Evolutionary conservation across 2,888 invertebrate species (phyloP).

Genomic region (Hoplodrina blanda): DNA sequence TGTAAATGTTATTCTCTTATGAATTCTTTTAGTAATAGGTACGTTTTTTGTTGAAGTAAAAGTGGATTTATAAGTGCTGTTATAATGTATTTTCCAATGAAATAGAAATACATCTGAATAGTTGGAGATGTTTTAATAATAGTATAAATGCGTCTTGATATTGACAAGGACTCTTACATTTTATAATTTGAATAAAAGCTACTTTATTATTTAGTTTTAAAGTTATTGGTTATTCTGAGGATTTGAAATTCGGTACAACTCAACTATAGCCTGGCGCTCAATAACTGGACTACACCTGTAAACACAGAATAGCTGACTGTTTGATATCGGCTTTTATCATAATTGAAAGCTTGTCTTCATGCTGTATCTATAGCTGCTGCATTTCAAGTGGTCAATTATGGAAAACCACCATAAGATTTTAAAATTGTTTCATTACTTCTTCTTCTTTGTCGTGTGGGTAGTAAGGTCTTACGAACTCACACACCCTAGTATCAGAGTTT

Average conservation of each 20-base stretch:
- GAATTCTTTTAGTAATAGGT: not conserved
- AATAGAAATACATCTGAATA: not conserved
- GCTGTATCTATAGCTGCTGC: too few species aligned
- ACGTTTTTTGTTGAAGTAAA: not conserved
- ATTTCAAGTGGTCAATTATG: too few species aligned
- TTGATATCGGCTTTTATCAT: not conserved
- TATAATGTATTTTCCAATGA: conserved; percentile 3
- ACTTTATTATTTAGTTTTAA: too few species aligned
- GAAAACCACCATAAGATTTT: too few species aligned
- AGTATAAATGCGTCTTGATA: not conserved
- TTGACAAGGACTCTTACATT: not conserved
- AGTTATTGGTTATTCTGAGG: too few species aligned
- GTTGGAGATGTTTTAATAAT: not conserved
- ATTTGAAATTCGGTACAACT: not conserved
- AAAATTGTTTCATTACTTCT: too few species aligned
- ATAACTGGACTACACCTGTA: conserved; percentile 30
- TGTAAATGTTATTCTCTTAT: conserved; percentile 11
- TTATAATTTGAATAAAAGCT: not conserved
- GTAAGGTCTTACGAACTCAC: too few species aligned
- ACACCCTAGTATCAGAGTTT: too few species aligned
- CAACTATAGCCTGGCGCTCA: not conserved
- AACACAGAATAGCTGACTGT: conserved; percentile 11
- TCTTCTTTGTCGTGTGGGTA: too few species aligned
- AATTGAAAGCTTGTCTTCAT: too few species aligned
- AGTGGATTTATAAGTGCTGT: not conserved